Conservation (phyloP, 2,888 invertebrate genomes). For the Nemoura dubitans region DNA sequence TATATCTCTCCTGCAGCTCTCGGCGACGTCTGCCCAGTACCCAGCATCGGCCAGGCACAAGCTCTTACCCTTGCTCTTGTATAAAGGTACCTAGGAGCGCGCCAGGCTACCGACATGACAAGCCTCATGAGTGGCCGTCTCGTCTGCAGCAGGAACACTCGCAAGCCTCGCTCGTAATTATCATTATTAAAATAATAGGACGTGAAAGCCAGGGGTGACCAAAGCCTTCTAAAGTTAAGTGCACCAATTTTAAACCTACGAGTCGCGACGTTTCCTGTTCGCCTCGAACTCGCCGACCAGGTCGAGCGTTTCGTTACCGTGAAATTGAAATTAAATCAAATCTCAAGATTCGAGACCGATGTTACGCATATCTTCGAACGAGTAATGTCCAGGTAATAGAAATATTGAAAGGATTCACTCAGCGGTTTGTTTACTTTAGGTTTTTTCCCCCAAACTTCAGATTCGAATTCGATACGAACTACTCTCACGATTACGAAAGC, state of each 20-base stretch:
- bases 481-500: too few species aligned
- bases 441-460: too few species aligned
- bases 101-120: background rate
- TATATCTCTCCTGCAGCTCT: background rate
- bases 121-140: background rate
- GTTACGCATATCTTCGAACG: too few species aligned
- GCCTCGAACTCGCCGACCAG: too few species aligned
- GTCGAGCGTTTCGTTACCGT: background rate
- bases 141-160: background rate
- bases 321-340: background rate
- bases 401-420: too few species aligned
- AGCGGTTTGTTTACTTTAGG: too few species aligned
- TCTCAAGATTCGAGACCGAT: background rate
- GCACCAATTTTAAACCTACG: slow-evolving; percentile 1
- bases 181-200: slow-evolving; percentile 4
- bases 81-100: background rate
- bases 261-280: background rate
- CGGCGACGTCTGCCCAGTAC: background rate
- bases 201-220: slow-evolving; percentile 4
- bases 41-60: background rate
- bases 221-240: background rate
- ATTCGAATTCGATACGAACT: too few species aligned
- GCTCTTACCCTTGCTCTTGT: background rate
- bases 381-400: too few species aligned
- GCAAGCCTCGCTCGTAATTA: background rate